Percentiles rank a stretch among this genome's conserved stretches.
Conservation (phyloP, 2,888 invertebrate species). For the Idaea straminata region DNA sequence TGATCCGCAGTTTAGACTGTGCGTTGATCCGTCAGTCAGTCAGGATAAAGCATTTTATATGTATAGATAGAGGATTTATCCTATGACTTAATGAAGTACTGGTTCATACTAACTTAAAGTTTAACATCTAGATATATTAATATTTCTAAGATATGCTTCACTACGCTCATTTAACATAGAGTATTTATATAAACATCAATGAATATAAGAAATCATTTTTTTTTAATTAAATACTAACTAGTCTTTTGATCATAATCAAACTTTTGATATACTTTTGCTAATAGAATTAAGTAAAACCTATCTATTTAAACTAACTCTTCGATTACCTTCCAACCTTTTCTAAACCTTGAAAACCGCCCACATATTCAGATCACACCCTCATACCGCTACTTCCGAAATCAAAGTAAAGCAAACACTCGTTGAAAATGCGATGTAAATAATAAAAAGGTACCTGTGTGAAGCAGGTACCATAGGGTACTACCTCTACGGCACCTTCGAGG, state of each 20-base stretch:
- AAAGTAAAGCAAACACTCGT: conserved; percentile 79
- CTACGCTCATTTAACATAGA: too few species aligned
- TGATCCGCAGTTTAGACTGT: too few species aligned
- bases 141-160: too few species aligned
- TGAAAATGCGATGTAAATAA: conserved; percentile 79
- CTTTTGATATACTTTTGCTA: conserved; percentile 8
- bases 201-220: too few species aligned
- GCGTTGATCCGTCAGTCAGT: too few species aligned
- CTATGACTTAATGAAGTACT: too few species aligned
- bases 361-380: conserved; percentile 74
- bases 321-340: conserved; percentile 9
- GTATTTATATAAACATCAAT: too few species aligned
- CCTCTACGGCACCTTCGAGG: conserved; percentile 44
- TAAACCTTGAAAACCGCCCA: conserved; percentile 31
- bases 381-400: conserved; percentile 74
- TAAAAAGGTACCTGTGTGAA: conserved; percentile 60
- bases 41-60: too few species aligned
- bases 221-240: too few species aligned
- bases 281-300: background rate
- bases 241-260: background rate
- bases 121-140: too few species aligned
- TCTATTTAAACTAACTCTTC: conserved; percentile 1
- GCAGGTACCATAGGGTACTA: conserved; percentile 17
- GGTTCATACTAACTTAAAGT: too few species aligned
- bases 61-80: too few species aligned